These are phyloP conservation scores for Cremastobaeus sp. DNA, from an alignment of 2,888 invertebrate species.

Conservation along the genomic window DNA sequence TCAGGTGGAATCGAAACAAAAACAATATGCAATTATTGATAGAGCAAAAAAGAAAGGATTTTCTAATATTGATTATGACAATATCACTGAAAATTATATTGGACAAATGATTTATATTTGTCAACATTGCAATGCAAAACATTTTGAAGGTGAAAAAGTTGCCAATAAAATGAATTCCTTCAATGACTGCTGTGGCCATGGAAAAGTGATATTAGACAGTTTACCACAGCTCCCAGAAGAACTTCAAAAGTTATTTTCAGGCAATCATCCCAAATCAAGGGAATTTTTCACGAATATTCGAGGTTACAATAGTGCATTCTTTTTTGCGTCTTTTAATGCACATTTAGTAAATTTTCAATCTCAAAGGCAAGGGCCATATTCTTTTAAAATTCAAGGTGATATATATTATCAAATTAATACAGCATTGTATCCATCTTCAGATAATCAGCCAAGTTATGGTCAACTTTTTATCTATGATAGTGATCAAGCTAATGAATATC, in stretches of 20 bases:
- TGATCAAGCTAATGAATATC: too few species aligned
- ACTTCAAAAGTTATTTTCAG: not conserved
- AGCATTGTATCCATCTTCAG: too few species aligned
- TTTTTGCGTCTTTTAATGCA: too few species aligned
- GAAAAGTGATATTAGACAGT: too few species aligned
- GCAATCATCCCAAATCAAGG: not conserved
- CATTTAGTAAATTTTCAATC: too few species aligned
- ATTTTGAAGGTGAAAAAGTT: not conserved
- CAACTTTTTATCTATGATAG: not conserved
- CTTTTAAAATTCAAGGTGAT: too few species aligned
- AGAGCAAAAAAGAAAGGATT: too few species aligned
- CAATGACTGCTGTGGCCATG: too few species aligned
- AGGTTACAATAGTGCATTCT: not conserved
- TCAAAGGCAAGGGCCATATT: too few species aligned
- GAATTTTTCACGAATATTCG: not conserved
- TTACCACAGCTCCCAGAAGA: not conserved
- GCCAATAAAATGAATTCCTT: not conserved
- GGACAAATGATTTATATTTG: not conserved
- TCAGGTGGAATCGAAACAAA: not conserved
- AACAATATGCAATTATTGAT: too few species aligned
- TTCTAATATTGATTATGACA: not conserved
- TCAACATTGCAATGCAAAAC: slow-evolving; percentile 3
- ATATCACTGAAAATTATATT: not conserved
- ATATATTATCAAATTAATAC: too few species aligned
- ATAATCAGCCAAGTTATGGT: not conserved